Percentiles rank a stretch among this genome's conserved stretches.
These are phyloP conservation scores for Leucoraja ocellata DNA, from an alignment of 2,797 vertebrate species.

Conservation along the genomic window DNA sequence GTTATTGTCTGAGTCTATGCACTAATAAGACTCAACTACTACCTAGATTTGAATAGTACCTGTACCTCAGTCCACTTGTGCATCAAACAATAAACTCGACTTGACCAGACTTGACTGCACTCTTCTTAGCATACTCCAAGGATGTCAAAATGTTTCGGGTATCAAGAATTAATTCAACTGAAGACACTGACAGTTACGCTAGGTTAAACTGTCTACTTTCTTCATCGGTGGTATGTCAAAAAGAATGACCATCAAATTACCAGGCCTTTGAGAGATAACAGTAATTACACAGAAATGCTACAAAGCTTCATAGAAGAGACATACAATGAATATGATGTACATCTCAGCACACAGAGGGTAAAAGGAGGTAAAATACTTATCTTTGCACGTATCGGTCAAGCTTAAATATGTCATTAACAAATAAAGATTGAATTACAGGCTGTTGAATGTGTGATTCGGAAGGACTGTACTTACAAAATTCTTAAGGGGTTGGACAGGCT, in stretches of 20 bases:
- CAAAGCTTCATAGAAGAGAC: not conserved
- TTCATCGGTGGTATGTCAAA: not conserved
- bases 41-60: too few species aligned
- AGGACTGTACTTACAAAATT: not conserved
- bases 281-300: not conserved
- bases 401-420: not conserved
- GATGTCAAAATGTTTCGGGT: not conserved
- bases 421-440: not conserved
- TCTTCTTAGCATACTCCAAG: not conserved
- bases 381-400: too few species aligned
- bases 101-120: not conserved
- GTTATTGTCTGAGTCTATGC: too few species aligned
- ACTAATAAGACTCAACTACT: too few species aligned
- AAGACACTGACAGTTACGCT: not conserved
- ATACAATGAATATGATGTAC: not conserved
- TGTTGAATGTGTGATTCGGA: not conserved
- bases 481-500: too few species aligned
- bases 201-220: not conserved
- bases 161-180: conserved; percentile 9
- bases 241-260: not conserved
- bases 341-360: not conserved
- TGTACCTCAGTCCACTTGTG: too few species aligned
- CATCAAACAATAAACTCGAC: too few species aligned
- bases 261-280: not conserved
- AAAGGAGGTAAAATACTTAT: not conserved